Evolutionary conservation across 2,113 vertebrate species (phyloP).

Genomic region (Illadopsis cleaveri): DNA sequence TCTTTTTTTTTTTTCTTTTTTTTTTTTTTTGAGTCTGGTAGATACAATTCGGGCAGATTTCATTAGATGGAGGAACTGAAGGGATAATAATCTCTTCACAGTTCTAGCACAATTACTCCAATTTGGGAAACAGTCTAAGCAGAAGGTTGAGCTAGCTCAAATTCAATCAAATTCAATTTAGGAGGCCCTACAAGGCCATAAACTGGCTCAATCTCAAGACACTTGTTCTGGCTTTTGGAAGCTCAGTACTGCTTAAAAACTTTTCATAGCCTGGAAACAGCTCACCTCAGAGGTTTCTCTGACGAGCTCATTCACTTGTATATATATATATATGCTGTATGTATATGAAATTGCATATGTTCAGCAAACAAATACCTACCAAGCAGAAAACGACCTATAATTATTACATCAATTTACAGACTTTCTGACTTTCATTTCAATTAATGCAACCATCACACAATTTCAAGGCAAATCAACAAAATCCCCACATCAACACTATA

Average conservation of each 20-base stretch:
- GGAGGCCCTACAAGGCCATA: background rate
- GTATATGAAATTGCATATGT: background rate
- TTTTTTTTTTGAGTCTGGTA: background rate
- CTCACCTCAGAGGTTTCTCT: background rate
- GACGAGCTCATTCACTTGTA: background rate
- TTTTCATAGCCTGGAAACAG: background rate
- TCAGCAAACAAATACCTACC: background rate
- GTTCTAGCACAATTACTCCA: background rate
- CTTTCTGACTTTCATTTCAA: background rate
- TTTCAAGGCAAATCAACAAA: background rate
- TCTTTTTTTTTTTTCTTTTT: background rate
- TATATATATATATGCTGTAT: too few species aligned
- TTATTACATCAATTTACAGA: background rate
- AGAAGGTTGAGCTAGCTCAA: slow-evolving; percentile 14
- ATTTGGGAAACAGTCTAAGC: background rate
- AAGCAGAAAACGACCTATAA: background rate
- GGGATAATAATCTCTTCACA: background rate
- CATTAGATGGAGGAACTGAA: background rate
- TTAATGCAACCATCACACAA: background rate
- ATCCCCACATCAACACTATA: background rate
- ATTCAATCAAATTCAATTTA: background rate
- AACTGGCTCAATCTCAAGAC: background rate
- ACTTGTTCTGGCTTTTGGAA: background rate
- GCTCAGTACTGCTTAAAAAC: background rate
- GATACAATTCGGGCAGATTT: background rate